phyloP scores from a whole-genome alignment of 2,797 vertebrate species.

The Myotis myotis region DNA sequence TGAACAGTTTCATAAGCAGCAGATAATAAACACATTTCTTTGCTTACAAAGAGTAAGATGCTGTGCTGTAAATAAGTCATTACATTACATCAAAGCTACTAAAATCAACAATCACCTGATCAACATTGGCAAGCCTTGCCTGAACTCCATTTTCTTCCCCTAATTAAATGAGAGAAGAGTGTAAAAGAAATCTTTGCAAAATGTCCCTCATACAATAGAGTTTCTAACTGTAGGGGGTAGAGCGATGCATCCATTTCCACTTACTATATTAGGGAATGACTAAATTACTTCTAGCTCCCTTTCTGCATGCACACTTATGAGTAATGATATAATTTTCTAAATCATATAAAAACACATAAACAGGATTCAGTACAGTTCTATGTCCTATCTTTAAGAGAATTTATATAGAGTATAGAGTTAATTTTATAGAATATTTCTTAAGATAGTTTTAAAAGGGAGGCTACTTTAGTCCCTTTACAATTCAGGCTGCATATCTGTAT shows the following conservation, averaged over 20 bases:
- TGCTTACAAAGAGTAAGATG: slow-evolving; percentile 74
- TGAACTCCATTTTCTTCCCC: slow-evolving; percentile 80
- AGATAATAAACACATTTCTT: slow-evolving; percentile 76
- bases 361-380: slow-evolving; percentile 71
- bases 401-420: slow-evolving; percentile 45
- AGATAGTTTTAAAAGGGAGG: slow-evolving; percentile 49
- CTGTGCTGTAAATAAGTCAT: slow-evolving; percentile 81
- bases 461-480: slow-evolving; percentile 57
- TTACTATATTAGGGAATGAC: slow-evolving; percentile 86
- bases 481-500: slow-evolving; percentile 49
- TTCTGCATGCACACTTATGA: slow-evolving; percentile 82
- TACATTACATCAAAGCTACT: slow-evolving; percentile 75
- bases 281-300: slow-evolving; percentile 85
- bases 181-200: slow-evolving; percentile 83
- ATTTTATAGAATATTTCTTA: slow-evolving; percentile 69
- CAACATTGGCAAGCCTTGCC: slow-evolving; percentile 76
- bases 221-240: slow-evolving; percentile 85
- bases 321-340: slow-evolving; percentile 89
- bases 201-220: slow-evolving; percentile 80
- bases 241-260: slow-evolving; percentile 84
- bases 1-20: slow-evolving; percentile 69
- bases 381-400: slow-evolving; percentile 69
- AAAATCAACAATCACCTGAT: slow-evolving; percentile 81
- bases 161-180: slow-evolving; percentile 82
- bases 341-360: slow-evolving; percentile 85